Evolutionary conservation across 2,113 vertebrate genomes (phyloP), one percentile per base, ranked within the genome.

Genomic region (Jaculus jaculus): DNA sequence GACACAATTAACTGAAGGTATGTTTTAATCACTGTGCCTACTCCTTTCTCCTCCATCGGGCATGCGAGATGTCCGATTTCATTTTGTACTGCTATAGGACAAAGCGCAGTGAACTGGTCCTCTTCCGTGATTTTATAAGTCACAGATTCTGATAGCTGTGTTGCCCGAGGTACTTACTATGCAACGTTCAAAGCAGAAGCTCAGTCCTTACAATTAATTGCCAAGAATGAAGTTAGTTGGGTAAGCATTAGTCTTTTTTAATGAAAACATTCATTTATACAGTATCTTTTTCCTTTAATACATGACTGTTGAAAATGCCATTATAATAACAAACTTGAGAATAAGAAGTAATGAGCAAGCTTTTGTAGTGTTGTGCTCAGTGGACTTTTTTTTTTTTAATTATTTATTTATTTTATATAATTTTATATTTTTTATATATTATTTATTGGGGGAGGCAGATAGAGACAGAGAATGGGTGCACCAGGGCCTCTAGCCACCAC

Each of bases 281-380:
- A 77, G 68, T 79, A n/a, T 72, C 63, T 93, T 95, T 93, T 94
- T 5, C 42, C 21, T 65, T 32, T 87, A 93, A 87, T 81, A 87
- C 71, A 32, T 66, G 20, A 65, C 85, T 92, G 51, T 32, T 84
- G 68, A 54, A 60, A 66, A 37, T 58, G 11, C 20, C 21, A 23
- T 68, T 71, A 68, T 79, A 60, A 84, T 72, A 88, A 79, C 54
- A 47, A 83, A 85, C 28, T 84, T 71, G 74, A 87, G 65, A 30
- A 12, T 2, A 54, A 0, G 61, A 72, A 23, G 39, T 90, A 12
- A 30, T 83, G 51, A 73, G 68, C 73, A 42, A 90, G 3, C 10
- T 72, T 72, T 13, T 47, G 21, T n/a, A 87, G 28, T 32, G 58
- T 54, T 88, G 17, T 94, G 65, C 58, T 83, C 60, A 90, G 21